Evolutionary conservation across 2,888 invertebrate genomes (phyloP), one percentile per base, ranked within the genome.

Genomic region (Phyllotreta striolata): DNA sequence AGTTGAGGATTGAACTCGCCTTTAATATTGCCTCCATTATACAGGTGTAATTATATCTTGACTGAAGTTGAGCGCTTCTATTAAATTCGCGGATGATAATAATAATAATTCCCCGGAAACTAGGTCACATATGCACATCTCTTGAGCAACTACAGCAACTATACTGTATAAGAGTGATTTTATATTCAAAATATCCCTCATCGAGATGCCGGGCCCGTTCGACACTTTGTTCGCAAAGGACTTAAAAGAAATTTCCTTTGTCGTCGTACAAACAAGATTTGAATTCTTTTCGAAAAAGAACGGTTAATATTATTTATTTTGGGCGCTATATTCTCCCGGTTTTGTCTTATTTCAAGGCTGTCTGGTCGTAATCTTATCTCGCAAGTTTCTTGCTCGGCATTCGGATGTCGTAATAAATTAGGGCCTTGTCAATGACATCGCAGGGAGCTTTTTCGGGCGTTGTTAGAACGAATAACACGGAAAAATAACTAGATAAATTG

Each of bases 301-400:
- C 8, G 49, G 58, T 49, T 58, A 49, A 58, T 58, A 58, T 58
- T 58, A 58, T 58, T 58, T 49, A 58, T 57, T 57, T 46, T 46
- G 46, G 14, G 52, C 9, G 51, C 51, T 34, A 35, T n/a, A 51
- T 7, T 34, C 24, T 35, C 34, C 43, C 52, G 7, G 43, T 56
- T 56, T 55, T 38, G 34, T 61, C 57, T 55, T 40, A 39, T 64
- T 60, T 37, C 51, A 13, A 6, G 35, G 59, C 60, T 44, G 51
- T 60, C 59, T 60, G 46, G 64, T 47, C 57, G 64, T 64, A 64
- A 64, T 64, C 64, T 61, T 64, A 64, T 64, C 64, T 46, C 24
- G 52, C 55, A 60, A 60, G 55, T 56, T 64, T 64, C 61, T 64
- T 64, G 55, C 46, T 24, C 44, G 40, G 54, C 39, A 49, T 44